Percentiles rank a stretch among this genome's conserved stretches.
These are phyloP conservation scores for Sepioteuthis lessoniana DNA, from an alignment of 2,888 invertebrate genomes.

Conservation along the genomic window DNA sequence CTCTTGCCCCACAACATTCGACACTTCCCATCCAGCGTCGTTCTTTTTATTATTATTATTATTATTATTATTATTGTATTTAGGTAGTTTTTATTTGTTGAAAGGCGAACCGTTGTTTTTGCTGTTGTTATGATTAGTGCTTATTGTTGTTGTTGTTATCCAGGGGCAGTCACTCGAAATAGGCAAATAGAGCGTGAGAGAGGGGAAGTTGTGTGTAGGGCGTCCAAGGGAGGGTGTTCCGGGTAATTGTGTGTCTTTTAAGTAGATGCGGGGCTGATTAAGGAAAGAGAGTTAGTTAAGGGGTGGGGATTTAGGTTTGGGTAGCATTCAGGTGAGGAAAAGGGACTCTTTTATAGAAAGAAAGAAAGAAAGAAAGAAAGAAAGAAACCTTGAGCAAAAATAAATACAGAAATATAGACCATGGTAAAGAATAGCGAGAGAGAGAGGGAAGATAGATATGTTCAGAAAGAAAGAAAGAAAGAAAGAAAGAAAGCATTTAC, in stretches of 20 bases:
- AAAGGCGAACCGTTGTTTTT: neutral
- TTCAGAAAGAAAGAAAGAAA: neutral
- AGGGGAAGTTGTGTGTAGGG: neutral
- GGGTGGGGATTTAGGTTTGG: neutral
- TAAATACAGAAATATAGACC: neutral
- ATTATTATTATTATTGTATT: neutral
- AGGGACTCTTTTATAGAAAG: no score
- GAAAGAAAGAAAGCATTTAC: neutral
- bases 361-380: no score
- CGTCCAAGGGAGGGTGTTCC: neutral
- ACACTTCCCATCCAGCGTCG: neutral
- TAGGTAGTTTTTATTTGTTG: neutral
- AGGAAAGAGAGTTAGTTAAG: neutral
- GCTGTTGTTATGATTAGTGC: neutral
- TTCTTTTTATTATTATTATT: fast-evolving
- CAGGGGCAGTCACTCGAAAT: neutral
- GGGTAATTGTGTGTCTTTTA: slow-evolving; percentile 33
- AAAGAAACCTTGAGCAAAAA: neutral
- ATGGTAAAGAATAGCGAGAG: neutral
- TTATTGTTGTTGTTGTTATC: neutral
- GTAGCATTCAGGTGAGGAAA: neutral
- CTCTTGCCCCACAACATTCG: neutral
- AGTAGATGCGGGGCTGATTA: neutral
- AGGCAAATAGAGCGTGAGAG: neutral
- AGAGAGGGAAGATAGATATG: neutral